Evolutionary conservation across 2,888 invertebrate species (phyloP).

Genomic region (Syrphus vitripennis): DNA sequence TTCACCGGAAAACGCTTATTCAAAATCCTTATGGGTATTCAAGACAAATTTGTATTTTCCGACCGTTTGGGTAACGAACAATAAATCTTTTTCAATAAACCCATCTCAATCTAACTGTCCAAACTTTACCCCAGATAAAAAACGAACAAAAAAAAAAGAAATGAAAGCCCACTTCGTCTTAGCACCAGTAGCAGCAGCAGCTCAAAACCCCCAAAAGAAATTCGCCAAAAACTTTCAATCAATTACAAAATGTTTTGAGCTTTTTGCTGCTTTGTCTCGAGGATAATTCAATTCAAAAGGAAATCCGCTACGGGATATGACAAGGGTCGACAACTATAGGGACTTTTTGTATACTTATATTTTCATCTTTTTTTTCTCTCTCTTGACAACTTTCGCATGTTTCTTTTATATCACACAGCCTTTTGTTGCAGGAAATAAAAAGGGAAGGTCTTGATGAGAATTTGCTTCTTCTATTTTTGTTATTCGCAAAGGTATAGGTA

Average conservation of each 20-base stretch:
- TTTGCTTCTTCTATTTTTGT: neutral
- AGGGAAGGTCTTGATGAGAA: neutral
- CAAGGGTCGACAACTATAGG: constrained; percentile 2
- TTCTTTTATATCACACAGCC: neutral
- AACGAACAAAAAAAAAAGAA: neutral
- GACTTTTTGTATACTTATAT: neutral
- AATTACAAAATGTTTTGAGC: constrained; percentile 32
- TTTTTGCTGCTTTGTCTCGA: constrained; percentile 17
- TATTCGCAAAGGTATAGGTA: neutral
- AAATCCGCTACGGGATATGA: constrained; percentile 21
- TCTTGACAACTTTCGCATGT: constrained; percentile 6
- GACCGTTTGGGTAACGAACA: constrained; percentile 18
- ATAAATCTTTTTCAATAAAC: constrained; percentile 53
- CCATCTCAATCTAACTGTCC: constrained; percentile 48
- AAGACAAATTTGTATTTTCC: constrained; percentile 23
- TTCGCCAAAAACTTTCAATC: constrained; percentile 24
- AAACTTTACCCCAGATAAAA: constrained; percentile 38
- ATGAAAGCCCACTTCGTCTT: neutral
- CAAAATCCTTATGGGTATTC: constrained; percentile 22
- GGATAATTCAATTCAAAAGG: constrained; percentile 24
- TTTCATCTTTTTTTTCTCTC: neutral
- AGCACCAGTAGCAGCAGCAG: too few species aligned
- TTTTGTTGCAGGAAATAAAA: neutral
- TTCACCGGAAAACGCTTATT: constrained; percentile 15
- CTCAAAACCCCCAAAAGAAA: neutral